Percentiles rank a stretch among this genome's conserved stretches.
Evolutionary conservation across 2,113 vertebrate species (phyloP).

Genomic region (Formicarius rufipectus): DNA sequence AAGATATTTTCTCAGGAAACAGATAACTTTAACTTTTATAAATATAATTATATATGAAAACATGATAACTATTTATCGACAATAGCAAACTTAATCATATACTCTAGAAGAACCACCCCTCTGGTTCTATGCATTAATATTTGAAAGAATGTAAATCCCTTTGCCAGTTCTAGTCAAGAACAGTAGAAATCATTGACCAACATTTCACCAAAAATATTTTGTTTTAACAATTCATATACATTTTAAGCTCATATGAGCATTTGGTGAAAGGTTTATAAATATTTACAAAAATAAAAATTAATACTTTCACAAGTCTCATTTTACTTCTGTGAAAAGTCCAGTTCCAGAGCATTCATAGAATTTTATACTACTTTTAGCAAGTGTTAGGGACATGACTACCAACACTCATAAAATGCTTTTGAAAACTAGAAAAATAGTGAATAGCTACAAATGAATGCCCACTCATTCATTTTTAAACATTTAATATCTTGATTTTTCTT

Average conservation of each 20-base stretch:
- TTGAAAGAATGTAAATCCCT: neutral
- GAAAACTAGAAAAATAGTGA: slow-evolving; percentile 6
- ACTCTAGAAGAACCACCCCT: neutral
- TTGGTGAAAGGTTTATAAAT: neutral
- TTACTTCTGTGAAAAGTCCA: slow-evolving; percentile 14
- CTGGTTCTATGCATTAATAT: neutral
- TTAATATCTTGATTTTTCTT: neutral
- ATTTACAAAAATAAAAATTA: neutral
- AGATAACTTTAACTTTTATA: neutral
- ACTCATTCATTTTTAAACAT: neutral
- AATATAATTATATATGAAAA: neutral
- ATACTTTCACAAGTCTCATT: neutral
- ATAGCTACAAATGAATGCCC: neutral
- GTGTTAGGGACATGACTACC: neutral
- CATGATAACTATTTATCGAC: neutral
- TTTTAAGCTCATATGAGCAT: neutral
- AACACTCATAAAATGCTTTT: slow-evolving; percentile 19
- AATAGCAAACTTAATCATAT: neutral
- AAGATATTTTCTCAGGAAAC: neutral
- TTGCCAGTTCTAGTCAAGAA: neutral
- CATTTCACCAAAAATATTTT: neutral
- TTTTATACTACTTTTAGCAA: slow-evolving; percentile 39
- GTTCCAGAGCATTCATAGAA: neutral
- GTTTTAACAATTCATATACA: neutral
- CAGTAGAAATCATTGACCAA: neutral